A percentile compares a stretch with the other conserved stretches of the same genome.
Conservation (phyloP, 1,140 invertebrate species). For the Drosophila grimshawi region DNA sequence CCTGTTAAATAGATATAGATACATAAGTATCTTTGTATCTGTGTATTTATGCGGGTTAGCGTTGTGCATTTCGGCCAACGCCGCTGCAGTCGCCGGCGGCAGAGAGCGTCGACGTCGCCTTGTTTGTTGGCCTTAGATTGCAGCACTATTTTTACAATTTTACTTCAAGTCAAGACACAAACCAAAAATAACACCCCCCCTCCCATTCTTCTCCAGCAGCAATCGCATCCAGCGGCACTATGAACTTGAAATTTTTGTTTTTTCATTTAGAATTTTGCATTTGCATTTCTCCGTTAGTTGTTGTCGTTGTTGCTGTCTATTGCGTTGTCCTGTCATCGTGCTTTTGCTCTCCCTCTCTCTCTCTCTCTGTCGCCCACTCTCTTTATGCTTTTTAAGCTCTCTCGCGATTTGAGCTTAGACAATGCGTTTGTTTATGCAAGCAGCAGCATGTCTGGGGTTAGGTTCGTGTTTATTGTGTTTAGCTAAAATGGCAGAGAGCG, state of each 20-base stretch:
- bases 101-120: slow-evolving; percentile 40
- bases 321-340: slow-evolving; percentile 32
- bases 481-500: slow-evolving; percentile 1
- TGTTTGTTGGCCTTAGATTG: slow-evolving; percentile 55
- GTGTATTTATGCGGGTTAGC: neutral
- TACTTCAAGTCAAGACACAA: slow-evolving; percentile 7
- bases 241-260: slow-evolving; percentile 82
- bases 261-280: slow-evolving; percentile 57
- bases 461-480: slow-evolving; percentile 32
- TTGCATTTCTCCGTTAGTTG: slow-evolving; percentile 33
- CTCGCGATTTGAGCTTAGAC: slow-evolving; percentile 53
- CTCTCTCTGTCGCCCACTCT: neutral
- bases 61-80: slow-evolving; percentile 31
- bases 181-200: neutral
- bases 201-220: too few relatives aligned
- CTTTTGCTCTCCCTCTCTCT: slow-evolving; percentile 22
- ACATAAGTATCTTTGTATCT: slow-evolving; percentile 16
- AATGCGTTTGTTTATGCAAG: slow-evolving; percentile 60
- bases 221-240: slow-evolving; percentile 67
- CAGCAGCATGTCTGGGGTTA: slow-evolving; percentile 51
- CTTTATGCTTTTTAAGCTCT: neutral
- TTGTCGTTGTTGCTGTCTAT: slow-evolving; percentile 19
- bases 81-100: slow-evolving; percentile 47
- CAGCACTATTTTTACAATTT: slow-evolving; percentile 45
- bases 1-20: slow-evolving; percentile 14